Base-by-base conservation (phyloP, 1,140 invertebrate species). In the Microvelia longipes region DNA sequence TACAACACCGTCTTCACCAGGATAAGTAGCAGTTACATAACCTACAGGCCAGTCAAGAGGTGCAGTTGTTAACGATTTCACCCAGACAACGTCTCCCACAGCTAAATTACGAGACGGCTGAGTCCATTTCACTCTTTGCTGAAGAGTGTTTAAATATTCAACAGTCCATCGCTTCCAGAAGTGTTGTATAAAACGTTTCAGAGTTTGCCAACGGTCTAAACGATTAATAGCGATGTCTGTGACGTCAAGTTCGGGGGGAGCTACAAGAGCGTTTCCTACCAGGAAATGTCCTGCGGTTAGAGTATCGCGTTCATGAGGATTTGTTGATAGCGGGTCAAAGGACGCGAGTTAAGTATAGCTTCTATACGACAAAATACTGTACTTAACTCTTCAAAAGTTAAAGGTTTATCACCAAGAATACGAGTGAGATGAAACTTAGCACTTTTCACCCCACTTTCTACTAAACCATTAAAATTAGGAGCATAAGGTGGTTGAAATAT, bases 301-400 rank as follows among this genome's bases (percentile, higher is more conserved):
- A 64, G 67, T 26, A 13, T 72, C 71, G 19, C 2, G 19, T 2
- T 73, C 68, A 13, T 69, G 50, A 0, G 71, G 65, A 63, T 69
- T n/a, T 5, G 2, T 25, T 11, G 68, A 69, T 5, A 69, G 26
- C 0, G 71, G 35, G 67, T 69, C 29, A 76, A 15, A 14, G 75
- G 75, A 15, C 75, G 69, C 0, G 76, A 77, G 69, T 77, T 78
- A 1, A 77, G 61, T 13, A 75, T 63, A 0, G 75, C 75, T 71
- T 78, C 75, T 61, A 78, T 74, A 19, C 71, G 67, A 15, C 70
- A n/a, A 13, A 76, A 68, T 0, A 77, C 28, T 0, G 76, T 77
- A 13, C n/a, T 62, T 1, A 78, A 69, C 70, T 79, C 76, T 68
- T 79, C 76, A 72, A 72, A 74, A 0, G 74, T 74, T 64, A 64